Conservation (phyloP, 2,797 vertebrate genomes). For the Hippopotamyrus pictus region DNA sequence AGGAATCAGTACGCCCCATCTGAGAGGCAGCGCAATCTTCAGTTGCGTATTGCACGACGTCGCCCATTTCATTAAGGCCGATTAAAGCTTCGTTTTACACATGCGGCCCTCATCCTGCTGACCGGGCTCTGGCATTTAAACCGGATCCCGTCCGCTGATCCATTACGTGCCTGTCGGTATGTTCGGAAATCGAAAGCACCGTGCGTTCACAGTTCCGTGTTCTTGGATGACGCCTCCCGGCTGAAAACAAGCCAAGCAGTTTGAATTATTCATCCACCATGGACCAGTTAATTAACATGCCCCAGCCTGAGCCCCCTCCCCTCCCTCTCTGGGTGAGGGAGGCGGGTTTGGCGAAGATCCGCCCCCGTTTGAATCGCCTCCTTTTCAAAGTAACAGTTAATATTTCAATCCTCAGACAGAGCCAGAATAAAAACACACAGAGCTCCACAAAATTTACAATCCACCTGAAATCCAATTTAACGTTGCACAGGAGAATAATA, state of each 20-base stretch:
- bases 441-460: not conserved
- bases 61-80: slow-evolving; percentile 24
- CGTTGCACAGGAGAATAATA: not conserved
- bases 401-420: not conserved
- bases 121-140: not conserved
- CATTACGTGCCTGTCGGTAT: not conserved
- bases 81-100: slow-evolving; percentile 21
- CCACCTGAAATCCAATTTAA: slow-evolving; percentile 17
- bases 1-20: slow-evolving; percentile 21
- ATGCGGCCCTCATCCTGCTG: not conserved
- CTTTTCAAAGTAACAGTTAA: not conserved
- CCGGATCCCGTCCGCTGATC: not conserved
- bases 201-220: slow-evolving; percentile 20
- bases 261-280: slow-evolving; percentile 40
- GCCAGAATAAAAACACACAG: not conserved
- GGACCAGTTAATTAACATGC: slow-evolving; percentile 36
- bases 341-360: not conserved
- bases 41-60: not conserved
- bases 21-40: not conserved
- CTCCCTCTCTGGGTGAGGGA: too few species aligned
- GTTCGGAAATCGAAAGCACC: not conserved
- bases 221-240: slow-evolving; percentile 26
- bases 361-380: not conserved
- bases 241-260: slow-evolving; percentile 24
- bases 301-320: slow-evolving; percentile 17